Conservation (phyloP, 2,797 vertebrate genomes). For the Macropodus opercularis region DNA sequence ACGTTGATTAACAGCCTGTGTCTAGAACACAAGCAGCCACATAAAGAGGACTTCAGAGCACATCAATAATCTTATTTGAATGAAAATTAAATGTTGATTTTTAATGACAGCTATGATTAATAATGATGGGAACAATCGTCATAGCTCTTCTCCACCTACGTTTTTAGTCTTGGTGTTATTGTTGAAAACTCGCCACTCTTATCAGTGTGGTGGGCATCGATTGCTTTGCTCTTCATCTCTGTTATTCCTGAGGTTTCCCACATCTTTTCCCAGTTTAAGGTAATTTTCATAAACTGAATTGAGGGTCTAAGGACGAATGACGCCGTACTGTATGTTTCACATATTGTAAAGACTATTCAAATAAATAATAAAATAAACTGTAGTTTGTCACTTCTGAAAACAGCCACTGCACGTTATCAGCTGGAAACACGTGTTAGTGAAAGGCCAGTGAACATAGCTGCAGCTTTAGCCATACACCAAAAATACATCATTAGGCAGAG, state of each 20-base stretch:
- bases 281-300: too few species aligned
- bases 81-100: not conserved
- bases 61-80: not conserved
- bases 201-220: too few species aligned
- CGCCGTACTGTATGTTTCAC: too few species aligned
- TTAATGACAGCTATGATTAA: not conserved
- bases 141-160: not conserved
- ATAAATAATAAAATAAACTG: too few species aligned
- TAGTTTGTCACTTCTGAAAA: not conserved
- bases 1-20: constrained; percentile 1
- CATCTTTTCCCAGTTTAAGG: too few species aligned
- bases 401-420: not conserved
- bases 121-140: not conserved
- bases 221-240: too few species aligned
- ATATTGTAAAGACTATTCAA: too few species aligned
- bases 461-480: not conserved
- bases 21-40: not conserved
- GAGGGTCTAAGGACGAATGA: too few species aligned
- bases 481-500: not conserved
- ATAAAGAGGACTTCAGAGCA: not conserved
- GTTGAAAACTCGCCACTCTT: too few species aligned
- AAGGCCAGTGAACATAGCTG: not conserved
- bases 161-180: not conserved
- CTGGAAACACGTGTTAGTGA: not conserved
- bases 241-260: too few species aligned